Conservation (phyloP, 2,888 invertebrate species). For the Balanococcus diminutus region DNA sequence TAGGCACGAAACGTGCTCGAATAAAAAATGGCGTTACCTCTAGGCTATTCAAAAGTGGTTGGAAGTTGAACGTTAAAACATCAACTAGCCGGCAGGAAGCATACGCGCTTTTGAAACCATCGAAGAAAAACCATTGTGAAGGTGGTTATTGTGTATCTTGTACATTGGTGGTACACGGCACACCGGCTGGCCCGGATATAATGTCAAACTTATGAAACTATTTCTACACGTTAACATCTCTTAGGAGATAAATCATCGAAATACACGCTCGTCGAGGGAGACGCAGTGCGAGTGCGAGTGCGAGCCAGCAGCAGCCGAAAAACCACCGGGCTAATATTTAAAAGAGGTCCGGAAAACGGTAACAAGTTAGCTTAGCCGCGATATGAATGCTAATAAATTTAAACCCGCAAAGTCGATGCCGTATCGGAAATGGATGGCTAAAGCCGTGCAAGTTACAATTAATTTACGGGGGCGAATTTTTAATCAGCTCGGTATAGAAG, state of each 20-base stretch:
- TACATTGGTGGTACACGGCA: no score
- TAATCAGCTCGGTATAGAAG: conserved; percentile 43
- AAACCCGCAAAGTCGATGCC: conserved; percentile 44
- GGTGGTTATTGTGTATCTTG: no score
- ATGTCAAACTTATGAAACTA: conserved; percentile 15
- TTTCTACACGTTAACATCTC: conserved; percentile 5
- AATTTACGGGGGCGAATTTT: conserved; percentile 53
- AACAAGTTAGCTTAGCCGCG: conserved; percentile 50
- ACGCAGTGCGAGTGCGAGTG: no score
- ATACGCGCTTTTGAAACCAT: no score
- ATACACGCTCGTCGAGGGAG: neutral
- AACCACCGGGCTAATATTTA: conserved; percentile 28
- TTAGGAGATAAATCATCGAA: conserved; percentile 31
- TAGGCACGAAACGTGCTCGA: no score
- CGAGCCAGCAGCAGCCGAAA: neutral
- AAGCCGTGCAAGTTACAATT: conserved; percentile 53
- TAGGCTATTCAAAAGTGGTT: no score
- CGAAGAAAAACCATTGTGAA: no score
- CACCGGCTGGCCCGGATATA: neutral
- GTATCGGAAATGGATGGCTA: conserved; percentile 48
- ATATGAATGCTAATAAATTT: conserved; percentile 55
- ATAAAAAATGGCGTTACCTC: no score
- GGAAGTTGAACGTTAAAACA: no score
- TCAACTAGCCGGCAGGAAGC: no score
- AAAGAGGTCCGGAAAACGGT: conserved; percentile 31